Base-by-base conservation (phyloP, 2,113 vertebrate genomes). In the Callaeas wilsoni region DNA sequence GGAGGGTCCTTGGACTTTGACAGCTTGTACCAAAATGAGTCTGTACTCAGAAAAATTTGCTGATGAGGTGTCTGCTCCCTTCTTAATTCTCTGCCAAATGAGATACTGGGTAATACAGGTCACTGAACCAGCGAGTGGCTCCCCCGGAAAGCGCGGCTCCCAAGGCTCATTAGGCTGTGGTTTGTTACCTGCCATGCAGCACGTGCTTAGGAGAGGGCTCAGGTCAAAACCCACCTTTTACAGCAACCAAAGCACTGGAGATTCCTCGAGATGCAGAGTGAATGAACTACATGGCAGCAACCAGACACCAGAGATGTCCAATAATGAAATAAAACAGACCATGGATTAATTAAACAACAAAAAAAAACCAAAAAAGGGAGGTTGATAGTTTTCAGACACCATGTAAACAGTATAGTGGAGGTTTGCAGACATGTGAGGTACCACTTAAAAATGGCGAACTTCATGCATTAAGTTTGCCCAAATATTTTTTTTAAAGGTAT, bases 1-100 rank as follows among this genome's bases (percentile, higher is more conserved):
- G 71, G 71, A 95, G 53, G 49, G 95, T 84, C 97, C 96, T 98
- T 97, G 97, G 95, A 97, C 98, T 98, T 97, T 97, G 97, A 85
- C 94, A 95, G 77, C 57, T 69, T 53, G 78, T 59, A 90, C 62
- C 93, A 81, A 87, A 90, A 91, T 49, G 84, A 93, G 90, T 56
- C 89, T 96, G 87, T 27, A 35, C 85, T 90, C 59, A 41, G 91
- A 70, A 93, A 95, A 97, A 97, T 95, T 76, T 97, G 97, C 98
- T 98, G 98, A 98, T 95, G 79, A 68, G 76, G 96, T 88, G 97
- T 97, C 97, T 98, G 85, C 94, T 96, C 69, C 68, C 83, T 74
- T 76, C 96, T 84, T 47, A 75, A 87, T 91, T 94, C 82, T 27
- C 67, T 96, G 96, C 97, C 97, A 96, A 87, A 75, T 9, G 92